Evolutionary conservation across 2,888 invertebrate genomes (phyloP).

Genomic region (Drosophila rubida): DNA sequence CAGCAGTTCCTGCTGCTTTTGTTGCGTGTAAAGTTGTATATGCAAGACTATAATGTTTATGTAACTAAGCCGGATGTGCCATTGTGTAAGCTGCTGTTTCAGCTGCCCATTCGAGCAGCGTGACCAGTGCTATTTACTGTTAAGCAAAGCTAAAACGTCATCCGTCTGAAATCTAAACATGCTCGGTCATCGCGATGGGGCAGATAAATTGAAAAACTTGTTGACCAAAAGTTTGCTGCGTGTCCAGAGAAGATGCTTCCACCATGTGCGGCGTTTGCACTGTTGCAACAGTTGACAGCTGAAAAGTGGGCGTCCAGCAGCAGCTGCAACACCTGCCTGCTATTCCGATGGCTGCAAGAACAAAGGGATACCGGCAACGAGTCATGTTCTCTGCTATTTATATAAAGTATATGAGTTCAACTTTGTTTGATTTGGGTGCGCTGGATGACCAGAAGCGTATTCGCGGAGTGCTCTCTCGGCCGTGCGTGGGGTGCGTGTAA

Average conservation of each 20-base stretch:
- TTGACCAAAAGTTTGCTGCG: conserved; percentile 59
- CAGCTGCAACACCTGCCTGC: conserved; percentile 24
- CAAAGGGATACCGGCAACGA: conserved; percentile 1
- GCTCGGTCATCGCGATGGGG: conserved; percentile 30
- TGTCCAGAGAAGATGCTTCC: conserved; percentile 26
- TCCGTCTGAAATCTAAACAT: conserved; percentile 35
- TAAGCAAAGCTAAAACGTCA: conserved; percentile 12
- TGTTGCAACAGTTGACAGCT: background rate
- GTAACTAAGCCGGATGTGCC: conserved; percentile 12
- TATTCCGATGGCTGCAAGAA: conserved; percentile 18
- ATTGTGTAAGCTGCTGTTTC: conserved; percentile 1
- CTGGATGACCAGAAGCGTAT: conserved; percentile 13
- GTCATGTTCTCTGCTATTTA: conserved; percentile 18
- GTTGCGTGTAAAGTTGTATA: background rate
- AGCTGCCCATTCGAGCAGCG: background rate
- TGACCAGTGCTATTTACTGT: background rate
- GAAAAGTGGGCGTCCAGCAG: background rate
- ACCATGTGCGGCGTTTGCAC: conserved; percentile 7
- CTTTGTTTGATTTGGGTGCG: conserved; percentile 39
- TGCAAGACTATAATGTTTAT: conserved; percentile 13
- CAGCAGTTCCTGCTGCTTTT: background rate
- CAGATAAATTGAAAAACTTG: conserved; percentile 71
- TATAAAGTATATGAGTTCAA: conserved; percentile 13
- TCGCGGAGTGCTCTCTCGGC: background rate
- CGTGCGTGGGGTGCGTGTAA: conserved; percentile 42